Conservation (phyloP, 1,140 invertebrate species). For the Diachasma alloeum region DNA sequence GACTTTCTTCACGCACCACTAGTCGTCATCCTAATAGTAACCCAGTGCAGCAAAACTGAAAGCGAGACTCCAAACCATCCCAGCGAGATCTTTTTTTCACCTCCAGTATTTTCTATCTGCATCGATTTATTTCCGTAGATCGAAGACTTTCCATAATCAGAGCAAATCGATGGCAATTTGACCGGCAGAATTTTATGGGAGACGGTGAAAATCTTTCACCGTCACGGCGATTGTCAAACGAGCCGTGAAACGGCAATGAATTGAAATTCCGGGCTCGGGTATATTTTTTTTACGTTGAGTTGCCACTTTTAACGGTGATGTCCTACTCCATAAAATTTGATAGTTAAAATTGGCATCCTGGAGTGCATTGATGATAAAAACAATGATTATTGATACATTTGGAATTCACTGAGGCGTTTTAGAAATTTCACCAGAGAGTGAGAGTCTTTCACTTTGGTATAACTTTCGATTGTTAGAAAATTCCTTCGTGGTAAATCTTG, state of each 20-base stretch:
- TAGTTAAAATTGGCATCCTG: neutral
- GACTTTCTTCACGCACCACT: neutral
- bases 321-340: neutral
- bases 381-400: neutral
- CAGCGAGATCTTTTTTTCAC: neutral
- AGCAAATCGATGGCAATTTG: slow-evolving; percentile 37
- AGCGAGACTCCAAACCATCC: neutral
- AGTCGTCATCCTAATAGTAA: neutral
- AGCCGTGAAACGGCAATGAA: slow-evolving; percentile 23
- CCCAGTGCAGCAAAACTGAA: neutral
- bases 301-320: neutral
- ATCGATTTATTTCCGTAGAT: slow-evolving; percentile 9
- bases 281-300: neutral
- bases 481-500: slow-evolving; percentile 4
- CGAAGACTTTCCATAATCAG: slow-evolving; percentile 37
- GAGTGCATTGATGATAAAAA: neutral
- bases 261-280: neutral
- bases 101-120: neutral
- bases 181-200: neutral
- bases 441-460: slow-evolving; percentile 42
- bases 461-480: slow-evolving; percentile 56
- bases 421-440: slow-evolving; percentile 45
- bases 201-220: neutral
- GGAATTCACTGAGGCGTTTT: slow-evolving; percentile 32
- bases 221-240: neutral